A percentile compares a stretch with the other conserved stretches of the same genome.
Evolutionary conservation across 2,113 vertebrate genomes (phyloP).

Genomic region (Protomyctophum bolini): DNA sequence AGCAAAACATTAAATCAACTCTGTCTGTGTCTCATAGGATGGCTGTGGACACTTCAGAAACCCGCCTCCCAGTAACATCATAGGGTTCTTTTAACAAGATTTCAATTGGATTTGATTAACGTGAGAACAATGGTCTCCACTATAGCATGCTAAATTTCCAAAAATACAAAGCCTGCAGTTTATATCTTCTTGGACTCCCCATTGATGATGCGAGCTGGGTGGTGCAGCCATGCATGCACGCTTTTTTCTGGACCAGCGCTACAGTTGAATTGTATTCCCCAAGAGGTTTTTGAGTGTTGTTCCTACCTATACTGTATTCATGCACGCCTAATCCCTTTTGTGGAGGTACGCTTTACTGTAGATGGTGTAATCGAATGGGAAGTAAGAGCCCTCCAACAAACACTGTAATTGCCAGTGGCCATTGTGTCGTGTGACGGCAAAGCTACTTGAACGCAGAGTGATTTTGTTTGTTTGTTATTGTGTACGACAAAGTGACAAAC

Average conservation of each 20-base stretch:
- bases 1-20: too few species aligned
- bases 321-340: conserved; percentile 30
- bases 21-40: too few species aligned
- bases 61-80: too few species aligned
- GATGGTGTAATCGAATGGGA: conserved; percentile 57
- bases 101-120: too few species aligned
- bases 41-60: too few species aligned
- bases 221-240: conserved; percentile 18
- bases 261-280: conserved; percentile 50
- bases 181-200: too few species aligned
- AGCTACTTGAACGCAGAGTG: conserved; percentile 44
- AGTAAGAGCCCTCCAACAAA: conserved; percentile 63
- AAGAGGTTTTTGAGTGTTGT: conserved; percentile 49
- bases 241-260: conserved; percentile 32
- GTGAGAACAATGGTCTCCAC: too few species aligned
- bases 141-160: too few species aligned
- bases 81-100: too few species aligned
- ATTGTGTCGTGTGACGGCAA: conserved; percentile 52
- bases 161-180: too few species aligned
- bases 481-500: conserved; percentile 34
- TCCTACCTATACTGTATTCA: conserved; percentile 30
- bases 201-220: background rate
- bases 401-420: conserved; percentile 51
- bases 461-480: conserved; percentile 11
- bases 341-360: conserved; percentile 53